Conservation (phyloP, 1,140 invertebrate genomes). For the Caenorhabditis remanei region DNA sequence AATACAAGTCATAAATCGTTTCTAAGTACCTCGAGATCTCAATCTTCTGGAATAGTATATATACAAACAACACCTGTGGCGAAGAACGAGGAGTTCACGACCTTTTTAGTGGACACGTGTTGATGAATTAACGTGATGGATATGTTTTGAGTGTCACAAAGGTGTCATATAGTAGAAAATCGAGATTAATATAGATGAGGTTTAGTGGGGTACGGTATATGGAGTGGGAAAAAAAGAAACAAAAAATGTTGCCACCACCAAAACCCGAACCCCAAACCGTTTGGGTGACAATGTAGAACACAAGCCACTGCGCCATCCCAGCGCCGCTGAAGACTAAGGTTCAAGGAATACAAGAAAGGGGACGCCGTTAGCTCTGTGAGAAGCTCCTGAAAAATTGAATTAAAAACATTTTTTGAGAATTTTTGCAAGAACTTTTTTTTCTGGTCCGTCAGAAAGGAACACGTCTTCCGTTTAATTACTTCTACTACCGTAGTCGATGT, state of each 20-base stretch:
- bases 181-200: too few species aligned
- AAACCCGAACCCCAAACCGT: too few species aligned
- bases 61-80: neutral
- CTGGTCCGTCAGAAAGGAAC: neutral
- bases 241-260: too few species aligned
- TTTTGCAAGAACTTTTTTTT: neutral
- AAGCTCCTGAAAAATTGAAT: neutral
- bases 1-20: slow-evolving; percentile 6
- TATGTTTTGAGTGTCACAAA: neutral
- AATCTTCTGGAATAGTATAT: neutral
- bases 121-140: slow-evolving; percentile 24
- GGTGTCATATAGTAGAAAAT: too few species aligned
- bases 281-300: too few species aligned
- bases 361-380: too few species aligned
- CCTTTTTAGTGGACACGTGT: slow-evolving; percentile 9
- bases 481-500: neutral
- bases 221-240: too few species aligned
- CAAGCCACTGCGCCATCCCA: too few species aligned
- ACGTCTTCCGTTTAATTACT: neutral
- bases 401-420: too few species aligned
- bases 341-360: too few species aligned
- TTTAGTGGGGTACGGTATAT: too few species aligned
- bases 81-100: neutral
- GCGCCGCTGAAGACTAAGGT: too few species aligned
- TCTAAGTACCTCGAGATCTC: neutral